phyloP scores from a whole-genome alignment of 2,888 invertebrate genomes.

The Drosophila imparisetae region DNA sequence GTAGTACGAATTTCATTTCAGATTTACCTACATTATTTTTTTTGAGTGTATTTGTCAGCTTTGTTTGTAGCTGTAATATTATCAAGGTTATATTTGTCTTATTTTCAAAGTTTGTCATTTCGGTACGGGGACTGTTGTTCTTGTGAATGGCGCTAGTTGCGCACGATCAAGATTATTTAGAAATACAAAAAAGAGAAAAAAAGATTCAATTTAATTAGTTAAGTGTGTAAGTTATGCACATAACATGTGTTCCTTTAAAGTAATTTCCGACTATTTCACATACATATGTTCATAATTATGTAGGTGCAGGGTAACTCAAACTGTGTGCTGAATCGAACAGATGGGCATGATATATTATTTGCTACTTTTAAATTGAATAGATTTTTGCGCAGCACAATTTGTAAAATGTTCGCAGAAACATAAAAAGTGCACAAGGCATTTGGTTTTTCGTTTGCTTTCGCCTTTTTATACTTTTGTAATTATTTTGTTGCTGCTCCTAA shows the following conservation, averaged over 20 bases:
- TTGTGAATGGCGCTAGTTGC: neutral
- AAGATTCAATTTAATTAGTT: constrained; percentile 3
- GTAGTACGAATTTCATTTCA: neutral
- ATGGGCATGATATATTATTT: constrained; percentile 9
- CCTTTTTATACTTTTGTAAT: constrained; percentile 71
- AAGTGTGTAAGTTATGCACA: neutral
- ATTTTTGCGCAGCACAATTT: constrained; percentile 26
- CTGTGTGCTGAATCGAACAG: neutral
- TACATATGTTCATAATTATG: neutral
- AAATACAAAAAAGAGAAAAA: neutral
- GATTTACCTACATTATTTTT: neutral
- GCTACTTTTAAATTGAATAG: constrained; percentile 50
- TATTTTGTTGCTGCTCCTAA: constrained; percentile 80
- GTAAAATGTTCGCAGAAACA: constrained; percentile 31
- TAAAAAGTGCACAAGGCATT: constrained; percentile 58
- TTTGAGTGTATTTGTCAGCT: neutral
- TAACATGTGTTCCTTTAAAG: neutral
- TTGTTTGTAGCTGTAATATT: neutral
- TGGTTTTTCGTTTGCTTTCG: constrained; percentile 45
- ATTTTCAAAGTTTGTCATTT: constrained; percentile 8
- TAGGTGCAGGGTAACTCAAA: neutral
- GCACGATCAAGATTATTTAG: constrained; percentile 2
- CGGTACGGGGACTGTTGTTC: neutral
- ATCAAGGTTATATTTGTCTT: constrained; percentile 10
- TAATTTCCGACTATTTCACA: neutral